phyloP scores from a whole-genome alignment of 2,113 vertebrate species.

The Morone chrysops region DNA sequence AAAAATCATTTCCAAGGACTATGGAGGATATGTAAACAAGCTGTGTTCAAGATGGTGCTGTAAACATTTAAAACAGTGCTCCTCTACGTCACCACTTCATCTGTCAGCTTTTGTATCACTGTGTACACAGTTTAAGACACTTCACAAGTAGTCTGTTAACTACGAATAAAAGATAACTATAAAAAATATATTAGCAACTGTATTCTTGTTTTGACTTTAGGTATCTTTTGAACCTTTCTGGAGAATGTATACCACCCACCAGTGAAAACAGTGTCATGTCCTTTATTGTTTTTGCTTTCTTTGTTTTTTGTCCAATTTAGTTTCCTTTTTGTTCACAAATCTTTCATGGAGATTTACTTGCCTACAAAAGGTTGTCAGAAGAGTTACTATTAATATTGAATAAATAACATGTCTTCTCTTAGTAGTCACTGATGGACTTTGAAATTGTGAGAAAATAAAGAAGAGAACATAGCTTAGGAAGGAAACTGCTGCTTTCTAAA shows the following conservation, averaged over 20 bases:
- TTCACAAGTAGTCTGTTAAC: background rate
- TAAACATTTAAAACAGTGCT: background rate
- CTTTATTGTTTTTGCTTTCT: background rate
- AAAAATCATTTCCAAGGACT: background rate
- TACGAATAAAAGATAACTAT: background rate
- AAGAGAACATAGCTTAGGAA: background rate
- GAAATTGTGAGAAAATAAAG: background rate
- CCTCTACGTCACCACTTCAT: background rate
- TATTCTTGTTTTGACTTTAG: background rate
- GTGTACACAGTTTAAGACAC: background rate
- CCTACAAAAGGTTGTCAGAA: slow-evolving; percentile 11
- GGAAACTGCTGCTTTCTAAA: background rate
- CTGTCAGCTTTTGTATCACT: background rate
- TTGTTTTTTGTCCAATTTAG: background rate
- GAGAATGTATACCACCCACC: background rate
- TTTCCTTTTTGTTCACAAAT: background rate
- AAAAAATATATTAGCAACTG: background rate
- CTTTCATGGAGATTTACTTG: background rate
- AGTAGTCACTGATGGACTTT: background rate
- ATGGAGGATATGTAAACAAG: background rate
- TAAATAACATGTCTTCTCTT: slow-evolving; percentile 16
- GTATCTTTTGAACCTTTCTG: background rate
- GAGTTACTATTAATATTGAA: background rate
- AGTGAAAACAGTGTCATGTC: slow-evolving; percentile 2
- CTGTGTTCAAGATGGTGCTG: background rate